Conservation (phyloP, 2,888 invertebrate genomes). For the Epinotia brunnichana region DNA sequence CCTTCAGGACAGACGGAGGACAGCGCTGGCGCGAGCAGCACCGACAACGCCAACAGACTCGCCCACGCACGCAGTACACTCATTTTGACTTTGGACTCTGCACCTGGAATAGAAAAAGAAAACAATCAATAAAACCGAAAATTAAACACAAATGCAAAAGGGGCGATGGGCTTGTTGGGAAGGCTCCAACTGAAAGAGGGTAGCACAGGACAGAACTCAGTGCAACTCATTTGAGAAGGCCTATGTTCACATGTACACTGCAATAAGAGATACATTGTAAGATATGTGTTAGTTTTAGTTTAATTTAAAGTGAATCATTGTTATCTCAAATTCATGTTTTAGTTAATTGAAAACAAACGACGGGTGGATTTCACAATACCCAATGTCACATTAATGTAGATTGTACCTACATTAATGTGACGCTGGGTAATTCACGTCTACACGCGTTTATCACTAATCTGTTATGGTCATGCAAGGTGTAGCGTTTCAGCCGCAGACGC, state of each 20-base stretch:
- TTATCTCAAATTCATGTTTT: too few relatives aligned
- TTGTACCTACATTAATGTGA: slow-evolving; percentile 47
- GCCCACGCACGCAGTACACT: slow-evolving; percentile 62
- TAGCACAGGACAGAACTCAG: neutral
- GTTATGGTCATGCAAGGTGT: slow-evolving; percentile 55
- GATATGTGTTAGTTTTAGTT: too few relatives aligned
- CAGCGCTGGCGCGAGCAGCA: slow-evolving; percentile 63
- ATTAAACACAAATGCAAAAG: neutral
- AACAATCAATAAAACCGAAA: slow-evolving; percentile 36
- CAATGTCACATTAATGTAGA: too few relatives aligned
- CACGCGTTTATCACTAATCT: slow-evolving; percentile 55
- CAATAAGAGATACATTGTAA: too few relatives aligned
- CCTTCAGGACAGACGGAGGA: slow-evolving; percentile 79
- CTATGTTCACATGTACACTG: too few relatives aligned
- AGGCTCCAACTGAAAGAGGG: neutral
- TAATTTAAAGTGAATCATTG: too few relatives aligned
- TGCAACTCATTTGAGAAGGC: neutral
- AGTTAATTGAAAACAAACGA: neutral
- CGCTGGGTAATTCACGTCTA: slow-evolving; percentile 52
- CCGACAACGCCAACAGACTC: slow-evolving; percentile 64
- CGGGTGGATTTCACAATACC: slow-evolving; percentile 4
- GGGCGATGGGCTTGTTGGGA: too few relatives aligned
- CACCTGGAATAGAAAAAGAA: slow-evolving; percentile 71
- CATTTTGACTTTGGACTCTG: slow-evolving; percentile 65
- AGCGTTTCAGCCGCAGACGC: slow-evolving; percentile 59